Evolutionary conservation across 1,140 invertebrate genomes (phyloP), one percentile per base, ranked within the genome.

Genomic region (Eubasilissa regina): DNA sequence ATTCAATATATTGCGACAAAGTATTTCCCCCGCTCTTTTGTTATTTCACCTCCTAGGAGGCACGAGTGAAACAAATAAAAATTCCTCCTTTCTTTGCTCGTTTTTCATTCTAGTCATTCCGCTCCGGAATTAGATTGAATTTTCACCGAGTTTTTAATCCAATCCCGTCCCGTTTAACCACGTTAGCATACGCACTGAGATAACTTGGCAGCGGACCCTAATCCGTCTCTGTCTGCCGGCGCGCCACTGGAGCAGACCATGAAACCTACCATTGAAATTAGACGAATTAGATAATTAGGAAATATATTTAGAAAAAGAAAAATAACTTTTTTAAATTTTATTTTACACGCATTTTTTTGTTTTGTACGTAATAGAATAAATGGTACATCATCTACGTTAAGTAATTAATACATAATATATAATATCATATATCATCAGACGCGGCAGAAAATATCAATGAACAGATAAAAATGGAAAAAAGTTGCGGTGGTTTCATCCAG

Each of bases 191-290:
- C 77, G 53, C 53, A 78, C 44, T 45, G 25, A 19, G 47, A 78
- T 78, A 73, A 73, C 25, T 72, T 45, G 58, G 8, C 62, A 0
- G 35, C 48, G 43, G 19, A 51, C 75, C 51, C 75, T 68, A 4
- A 68, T 68, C 64, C 43, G 44, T 68, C 64, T 68, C 35, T 68
- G 64, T 68, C 75, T 56, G n/a, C 74, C 19, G 11, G 19, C 17
- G 25, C 43, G 43, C 60, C n/a, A 51, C 58, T 77, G 75, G 21
- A 55, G 35, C 77, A 64, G 51, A 53, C 77, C 70, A 55, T 78
- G 25, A 13, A 78, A 70, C 64, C 47, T 79, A 55, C 74, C 76
- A 70, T 51, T 56, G 73, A 62, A 80, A 80, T 80, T 75, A 68
- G 60, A 76, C 17, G n/a, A 56, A 17, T 15, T 51, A 15, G 4